Base-by-base conservation (phyloP, 92 coral and sea anemone genomes). In the Parazoanthus atlanticus region DNA sequence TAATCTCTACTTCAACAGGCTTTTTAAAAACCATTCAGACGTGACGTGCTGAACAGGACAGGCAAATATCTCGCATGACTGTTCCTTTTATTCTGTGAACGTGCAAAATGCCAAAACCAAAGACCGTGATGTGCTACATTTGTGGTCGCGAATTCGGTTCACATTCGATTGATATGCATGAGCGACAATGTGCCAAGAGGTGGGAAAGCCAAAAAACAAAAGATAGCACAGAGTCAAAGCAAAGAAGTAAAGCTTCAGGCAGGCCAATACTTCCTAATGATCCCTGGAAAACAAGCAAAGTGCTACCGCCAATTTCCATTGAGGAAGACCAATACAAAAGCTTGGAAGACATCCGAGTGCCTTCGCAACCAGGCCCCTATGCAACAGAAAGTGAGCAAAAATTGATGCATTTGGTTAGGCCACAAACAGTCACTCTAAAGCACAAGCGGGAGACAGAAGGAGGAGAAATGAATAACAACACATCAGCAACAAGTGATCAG, bases 101-200 rank as follows among this genome's bases (percentile, higher is more conserved):
- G 72, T 12, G 25, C 70, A 34, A 85, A 74, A 95, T 95, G 98
- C 98, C 98, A 40, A 95, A 93, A 74, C 98, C 98, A 9, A 88
- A 90, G 34, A 95, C 98, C 47, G 94, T 95, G 29, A 67, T 95
- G 79, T 95, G 98, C 66, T 95, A 95, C 34, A 95, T 95, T 79
- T 95, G 98, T 77, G 98, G 98, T 16, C 76, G 96, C 74, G 98
- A 95, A 58, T 95, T 95, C 71, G 94, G 96, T 67, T 82, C 98
- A 64, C 96, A 95, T 86, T 93, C 98, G 49, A 93, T 95, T 26
- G 91, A 80, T 31, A 88, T 90, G 54, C 98, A 95, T 82, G 98
- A 95, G 69, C 93, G 96, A 74, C 98, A 95, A 72, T 95, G 98
- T 30, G 98, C 98, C 5, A 95, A 95, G 36, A 84, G 93, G 23